phyloP scores from a whole-genome alignment of 2,113 vertebrate genomes.

The Paramisgurnus dabryanus region DNA sequence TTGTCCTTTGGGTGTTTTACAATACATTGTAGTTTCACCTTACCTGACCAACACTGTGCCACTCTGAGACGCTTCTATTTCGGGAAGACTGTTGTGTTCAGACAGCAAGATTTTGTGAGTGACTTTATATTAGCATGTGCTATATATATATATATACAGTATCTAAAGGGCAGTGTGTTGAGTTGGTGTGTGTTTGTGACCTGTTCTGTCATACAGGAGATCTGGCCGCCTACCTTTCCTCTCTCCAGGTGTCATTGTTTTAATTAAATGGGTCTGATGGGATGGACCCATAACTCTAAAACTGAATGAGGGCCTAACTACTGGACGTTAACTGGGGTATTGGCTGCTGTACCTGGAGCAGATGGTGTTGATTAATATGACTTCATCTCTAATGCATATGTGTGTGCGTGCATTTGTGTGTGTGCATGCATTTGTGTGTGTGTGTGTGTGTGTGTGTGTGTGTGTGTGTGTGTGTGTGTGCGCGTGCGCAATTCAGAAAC shows the following conservation, averaged over 20 bases:
- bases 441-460: conserved; percentile 2
- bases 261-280: conserved; percentile 69
- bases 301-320: conserved; percentile 60
- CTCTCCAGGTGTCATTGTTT: conserved; percentile 66
- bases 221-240: conserved; percentile 33
- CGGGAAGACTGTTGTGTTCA: conserved; percentile 5
- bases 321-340: conserved; percentile 61
- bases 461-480: neutral
- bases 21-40: neutral
- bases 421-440: neutral
- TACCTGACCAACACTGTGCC: neutral
- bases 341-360: conserved; percentile 66
- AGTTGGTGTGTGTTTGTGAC: conserved; percentile 22
- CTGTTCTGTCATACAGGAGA: neutral
- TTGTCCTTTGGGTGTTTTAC: conserved; percentile 15
- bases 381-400: conserved; percentile 41
- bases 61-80: neutral
- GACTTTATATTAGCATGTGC: neutral
- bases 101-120: neutral
- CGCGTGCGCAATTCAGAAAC: neutral
- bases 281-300: conserved; percentile 66
- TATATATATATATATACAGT: neutral
- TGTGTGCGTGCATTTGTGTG: conserved; percentile 14
- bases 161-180: conserved; percentile 10
- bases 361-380: conserved; percentile 64